Conservation (phyloP, 2,888 invertebrate species). For the Macaria notata region DNA sequence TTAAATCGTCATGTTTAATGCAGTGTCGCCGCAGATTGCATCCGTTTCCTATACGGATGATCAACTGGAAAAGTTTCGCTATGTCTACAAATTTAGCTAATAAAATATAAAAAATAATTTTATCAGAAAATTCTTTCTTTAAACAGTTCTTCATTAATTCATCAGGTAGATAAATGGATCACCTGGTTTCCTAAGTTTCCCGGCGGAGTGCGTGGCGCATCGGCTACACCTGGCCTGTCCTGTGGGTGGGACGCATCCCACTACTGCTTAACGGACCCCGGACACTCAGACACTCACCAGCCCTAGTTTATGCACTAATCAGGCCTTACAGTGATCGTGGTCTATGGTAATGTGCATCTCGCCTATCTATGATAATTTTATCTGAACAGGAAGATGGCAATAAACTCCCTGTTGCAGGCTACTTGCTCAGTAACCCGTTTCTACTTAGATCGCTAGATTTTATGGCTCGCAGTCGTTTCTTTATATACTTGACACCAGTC, state of each 20-base stretch:
- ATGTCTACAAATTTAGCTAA: no score
- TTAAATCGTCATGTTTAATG: constrained; percentile 1
- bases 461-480: constrained; percentile 17
- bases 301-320: constrained; percentile 37
- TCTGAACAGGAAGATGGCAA: constrained; percentile 30
- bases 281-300: constrained; percentile 32
- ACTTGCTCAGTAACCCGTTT: constrained; percentile 15
- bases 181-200: not conserved
- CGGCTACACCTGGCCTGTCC: no score
- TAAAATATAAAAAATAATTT: no score
- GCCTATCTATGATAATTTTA: constrained; percentile 32
- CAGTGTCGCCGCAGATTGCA: not conserved
- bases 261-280: constrained; percentile 42
- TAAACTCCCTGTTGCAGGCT: constrained; percentile 22
- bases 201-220: no score
- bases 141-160: no score
- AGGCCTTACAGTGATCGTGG: constrained; percentile 37
- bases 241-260: constrained; percentile 48
- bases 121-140: no score
- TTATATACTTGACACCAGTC: constrained; percentile 13
- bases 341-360: constrained; percentile 33
- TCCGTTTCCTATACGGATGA: not conserved
- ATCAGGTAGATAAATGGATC: no score
- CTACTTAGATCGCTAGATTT: constrained; percentile 13
- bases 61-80: not conserved